These are phyloP conservation scores for Vombatus ursinus DNA, from an alignment of 2,113 vertebrate genomes.

Conservation along the genomic window DNA sequence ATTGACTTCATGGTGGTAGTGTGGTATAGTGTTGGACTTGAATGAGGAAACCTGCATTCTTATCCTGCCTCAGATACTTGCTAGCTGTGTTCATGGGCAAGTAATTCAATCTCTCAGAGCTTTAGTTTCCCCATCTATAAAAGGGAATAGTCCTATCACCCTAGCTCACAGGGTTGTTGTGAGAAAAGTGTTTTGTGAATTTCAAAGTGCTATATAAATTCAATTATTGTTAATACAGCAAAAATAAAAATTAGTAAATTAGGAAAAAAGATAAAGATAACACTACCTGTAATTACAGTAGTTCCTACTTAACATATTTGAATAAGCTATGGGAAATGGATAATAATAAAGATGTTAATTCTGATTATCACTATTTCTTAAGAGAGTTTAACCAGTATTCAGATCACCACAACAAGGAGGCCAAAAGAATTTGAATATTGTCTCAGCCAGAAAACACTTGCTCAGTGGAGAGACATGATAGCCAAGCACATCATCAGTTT, in stretches of 20 bases:
- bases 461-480: not conserved
- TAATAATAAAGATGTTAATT: not conserved
- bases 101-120: not conserved
- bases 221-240: not conserved
- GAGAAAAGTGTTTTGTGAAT: not conserved
- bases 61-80: not conserved
- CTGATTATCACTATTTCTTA: not conserved
- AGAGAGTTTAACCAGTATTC: not conserved
- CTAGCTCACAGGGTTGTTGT: not conserved
- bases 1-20: not conserved
- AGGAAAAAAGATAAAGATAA: not conserved
- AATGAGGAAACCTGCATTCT: not conserved
- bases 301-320: not conserved
- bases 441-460: not conserved
- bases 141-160: not conserved
- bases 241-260: not conserved
- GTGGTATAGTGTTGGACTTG: not conserved
- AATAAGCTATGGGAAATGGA: not conserved
- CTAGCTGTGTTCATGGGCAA: not conserved
- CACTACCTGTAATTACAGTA: not conserved
- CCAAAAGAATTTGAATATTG: not conserved
- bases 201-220: not conserved
- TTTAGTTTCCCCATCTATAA: not conserved
- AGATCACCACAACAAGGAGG: not conserved
- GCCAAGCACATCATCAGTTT: not conserved